A percentile compares a stretch with the other conserved stretches of the same genome.
These are phyloP conservation scores for Drosophila vallismaia DNA, from an alignment of 2,888 invertebrate genomes.

Conservation along the genomic window DNA sequence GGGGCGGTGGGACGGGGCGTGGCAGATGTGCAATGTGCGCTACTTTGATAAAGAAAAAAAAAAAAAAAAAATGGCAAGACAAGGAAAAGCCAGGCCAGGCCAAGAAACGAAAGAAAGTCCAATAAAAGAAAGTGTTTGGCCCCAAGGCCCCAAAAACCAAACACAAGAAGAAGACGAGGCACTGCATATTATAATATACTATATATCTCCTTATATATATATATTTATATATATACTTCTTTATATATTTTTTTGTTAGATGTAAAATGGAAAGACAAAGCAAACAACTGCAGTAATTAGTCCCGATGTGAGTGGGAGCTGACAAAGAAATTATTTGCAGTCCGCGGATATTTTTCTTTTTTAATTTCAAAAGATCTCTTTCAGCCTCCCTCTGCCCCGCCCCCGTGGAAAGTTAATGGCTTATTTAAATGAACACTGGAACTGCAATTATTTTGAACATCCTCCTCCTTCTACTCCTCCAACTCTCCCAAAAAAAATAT, in stretches of 20 bases:
- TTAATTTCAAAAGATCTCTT: constrained; percentile 17
- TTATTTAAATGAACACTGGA: constrained; percentile 57
- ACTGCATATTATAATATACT: constrained; percentile 32
- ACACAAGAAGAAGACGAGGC: constrained; percentile 15
- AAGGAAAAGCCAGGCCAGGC: constrained; percentile 37
- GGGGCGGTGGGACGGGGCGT: background rate
- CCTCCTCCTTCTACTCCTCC: background rate
- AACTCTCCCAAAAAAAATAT: background rate
- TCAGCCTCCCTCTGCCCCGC: background rate
- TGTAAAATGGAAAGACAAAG: constrained; percentile 28
- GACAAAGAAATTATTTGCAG: constrained; percentile 55
- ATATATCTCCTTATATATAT: constrained; percentile 35
- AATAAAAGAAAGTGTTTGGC: constrained; percentile 73
- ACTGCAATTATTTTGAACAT: constrained; percentile 11
- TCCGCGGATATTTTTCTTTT: constrained; percentile 33
- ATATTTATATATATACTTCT: constrained; percentile 33
- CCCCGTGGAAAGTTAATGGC: constrained; percentile 55
- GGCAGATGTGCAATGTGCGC: constrained; percentile 42
- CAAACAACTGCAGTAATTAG: constrained; percentile 68
- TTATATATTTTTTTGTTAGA: constrained; percentile 32
- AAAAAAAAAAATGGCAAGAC: constrained; percentile 29
- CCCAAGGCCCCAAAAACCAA: constrained; percentile 54
- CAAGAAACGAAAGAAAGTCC: constrained; percentile 69
- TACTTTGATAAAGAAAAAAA: constrained; percentile 42
- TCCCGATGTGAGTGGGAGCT: constrained; percentile 31